These are phyloP conservation scores for Timema cristinae DNA, from an alignment of 2,888 invertebrate genomes.

Conservation along the genomic window DNA sequence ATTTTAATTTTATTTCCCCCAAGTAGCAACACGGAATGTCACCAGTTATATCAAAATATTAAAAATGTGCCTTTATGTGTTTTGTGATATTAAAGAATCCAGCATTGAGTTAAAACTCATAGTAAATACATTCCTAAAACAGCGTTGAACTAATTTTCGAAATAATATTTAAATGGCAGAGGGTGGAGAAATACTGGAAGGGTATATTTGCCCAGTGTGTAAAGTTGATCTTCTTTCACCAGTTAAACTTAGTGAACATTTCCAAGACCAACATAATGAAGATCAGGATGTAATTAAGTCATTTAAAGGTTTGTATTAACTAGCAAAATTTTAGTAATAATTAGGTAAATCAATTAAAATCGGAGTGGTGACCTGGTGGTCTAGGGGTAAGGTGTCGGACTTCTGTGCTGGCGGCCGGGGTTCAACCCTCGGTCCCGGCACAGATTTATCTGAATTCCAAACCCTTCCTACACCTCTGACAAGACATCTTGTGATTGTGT, in stretches of 20 bases:
- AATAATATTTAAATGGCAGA: conserved; percentile 41
- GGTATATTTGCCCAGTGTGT: conserved; percentile 94
- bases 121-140: neutral
- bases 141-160: neutral
- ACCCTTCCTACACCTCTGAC: no score
- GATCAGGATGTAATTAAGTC: conserved; percentile 79
- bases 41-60: no score
- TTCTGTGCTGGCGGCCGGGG: no score
- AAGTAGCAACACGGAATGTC: no score
- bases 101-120: neutral
- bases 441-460: no score
- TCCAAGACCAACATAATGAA: conserved; percentile 83
- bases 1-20: no score
- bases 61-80: neutral
- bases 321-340: no score
- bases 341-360: neutral
- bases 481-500: no score
- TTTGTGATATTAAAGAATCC: neutral
- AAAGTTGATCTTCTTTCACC: conserved; percentile 85
- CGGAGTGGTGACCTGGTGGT: no score
- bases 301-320: conserved; percentile 41
- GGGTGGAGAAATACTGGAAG: conserved; percentile 70
- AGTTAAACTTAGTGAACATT: conserved; percentile 78
- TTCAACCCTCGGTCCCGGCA: no score
- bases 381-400: no score